A percentile compares a stretch with the other conserved stretches of the same genome.
phyloP scores from a whole-genome alignment of 1,140 invertebrate species.

The Pachypsylla venusta region DNA sequence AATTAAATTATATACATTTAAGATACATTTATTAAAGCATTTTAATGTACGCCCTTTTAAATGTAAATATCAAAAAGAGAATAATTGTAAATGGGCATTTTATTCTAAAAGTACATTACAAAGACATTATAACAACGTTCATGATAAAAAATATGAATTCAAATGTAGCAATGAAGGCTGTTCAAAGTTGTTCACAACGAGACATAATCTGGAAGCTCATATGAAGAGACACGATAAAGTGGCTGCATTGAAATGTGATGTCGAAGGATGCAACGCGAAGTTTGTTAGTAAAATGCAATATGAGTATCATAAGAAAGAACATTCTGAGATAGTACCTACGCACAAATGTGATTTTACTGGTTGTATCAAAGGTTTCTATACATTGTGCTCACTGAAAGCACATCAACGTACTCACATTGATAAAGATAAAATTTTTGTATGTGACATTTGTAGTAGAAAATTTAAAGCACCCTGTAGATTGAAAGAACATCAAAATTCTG shows the following conservation, averaged over 20 bases:
- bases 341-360: not conserved
- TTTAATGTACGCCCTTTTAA: not conserved
- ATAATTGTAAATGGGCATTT: conserved; percentile 1
- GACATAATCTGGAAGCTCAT: not conserved
- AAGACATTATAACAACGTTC: not conserved
- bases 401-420: not conserved
- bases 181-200: not conserved
- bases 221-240: not conserved
- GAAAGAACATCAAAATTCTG: not conserved
- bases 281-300: not conserved
- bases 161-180: not conserved
- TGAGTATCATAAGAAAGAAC: not conserved
- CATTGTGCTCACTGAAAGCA: not conserved
- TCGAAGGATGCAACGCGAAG: not conserved
- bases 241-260: not conserved
- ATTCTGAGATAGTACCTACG: not conserved
- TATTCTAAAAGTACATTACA: not conserved
- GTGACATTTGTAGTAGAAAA: not conserved
- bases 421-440: not conserved
- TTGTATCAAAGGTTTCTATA: not conserved
- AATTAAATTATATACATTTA: not conserved
- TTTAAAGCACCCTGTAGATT: conserved; percentile 5
- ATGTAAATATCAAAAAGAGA: not conserved
- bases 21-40: not conserved
- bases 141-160: not conserved